These are phyloP conservation scores for Scaptomyza hsui DNA, from an alignment of 1,140 invertebrate species.

Conservation along the genomic window DNA sequence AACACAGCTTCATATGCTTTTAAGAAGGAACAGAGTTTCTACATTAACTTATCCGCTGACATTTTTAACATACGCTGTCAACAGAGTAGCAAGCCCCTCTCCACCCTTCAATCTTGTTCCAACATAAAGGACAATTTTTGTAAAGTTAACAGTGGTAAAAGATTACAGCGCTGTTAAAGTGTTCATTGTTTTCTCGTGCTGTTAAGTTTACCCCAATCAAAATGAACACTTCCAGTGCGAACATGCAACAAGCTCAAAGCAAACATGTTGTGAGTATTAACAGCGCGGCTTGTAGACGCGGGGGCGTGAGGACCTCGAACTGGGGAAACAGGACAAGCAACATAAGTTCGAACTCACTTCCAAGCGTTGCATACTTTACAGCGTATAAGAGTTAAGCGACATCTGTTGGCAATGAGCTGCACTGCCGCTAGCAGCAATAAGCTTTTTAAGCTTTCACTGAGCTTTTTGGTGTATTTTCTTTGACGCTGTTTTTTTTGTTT, in stretches of 20 bases:
- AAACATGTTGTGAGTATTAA: slow-evolving; percentile 12
- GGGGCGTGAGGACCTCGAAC: too few relatives aligned
- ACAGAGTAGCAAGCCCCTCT: slow-evolving; percentile 15
- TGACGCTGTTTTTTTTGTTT: too few relatives aligned
- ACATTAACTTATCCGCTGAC: slow-evolving; percentile 73
- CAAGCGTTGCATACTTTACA: slow-evolving; percentile 47
- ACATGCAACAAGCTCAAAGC: slow-evolving; percentile 1
- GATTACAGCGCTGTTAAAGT: slow-evolving; percentile 10
- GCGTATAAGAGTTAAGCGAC: slow-evolving; percentile 49
- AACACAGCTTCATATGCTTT: slow-evolving; percentile 76
- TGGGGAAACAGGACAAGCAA: not conserved
- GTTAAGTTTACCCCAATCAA: slow-evolving; percentile 33
- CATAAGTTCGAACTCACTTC: not conserved
- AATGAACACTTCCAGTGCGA: slow-evolving; percentile 70
- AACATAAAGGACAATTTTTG: too few relatives aligned
- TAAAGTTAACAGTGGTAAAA: not conserved
- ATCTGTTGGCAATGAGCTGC: slow-evolving; percentile 5
- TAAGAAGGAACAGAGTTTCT: slow-evolving; percentile 74
- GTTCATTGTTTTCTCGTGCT: slow-evolving; percentile 44
- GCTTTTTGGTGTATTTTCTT: not conserved
- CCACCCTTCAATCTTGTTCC: not conserved
- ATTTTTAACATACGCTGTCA: slow-evolving; percentile 45
- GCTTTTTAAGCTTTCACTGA: slow-evolving; percentile 5
- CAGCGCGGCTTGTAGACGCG: not conserved
- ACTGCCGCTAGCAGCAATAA: too few relatives aligned